Evolutionary conservation across 2,888 invertebrate species (phyloP).

Genomic region (Amphipyra berbera): DNA sequence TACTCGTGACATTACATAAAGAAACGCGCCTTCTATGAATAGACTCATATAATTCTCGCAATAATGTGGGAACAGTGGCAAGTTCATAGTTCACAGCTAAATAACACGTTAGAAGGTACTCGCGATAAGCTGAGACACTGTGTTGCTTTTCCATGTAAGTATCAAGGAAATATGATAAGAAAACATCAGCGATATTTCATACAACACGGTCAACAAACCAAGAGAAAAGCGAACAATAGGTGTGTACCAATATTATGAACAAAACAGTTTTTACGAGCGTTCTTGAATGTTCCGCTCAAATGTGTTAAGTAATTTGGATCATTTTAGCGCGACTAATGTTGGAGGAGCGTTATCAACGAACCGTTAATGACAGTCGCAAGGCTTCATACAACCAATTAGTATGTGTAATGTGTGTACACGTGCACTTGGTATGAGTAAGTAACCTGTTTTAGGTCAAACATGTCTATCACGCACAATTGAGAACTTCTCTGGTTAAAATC

Average conservation of each 20-base stretch:
- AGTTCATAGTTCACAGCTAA: conserved; percentile 47
- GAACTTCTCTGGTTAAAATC: background rate
- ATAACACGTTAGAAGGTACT: conserved; percentile 12
- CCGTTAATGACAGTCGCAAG: conserved; percentile 50
- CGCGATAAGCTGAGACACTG: conserved; percentile 16
- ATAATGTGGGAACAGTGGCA: conserved; percentile 24
- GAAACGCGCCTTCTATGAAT: conserved; percentile 15
- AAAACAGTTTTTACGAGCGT: conserved; percentile 10
- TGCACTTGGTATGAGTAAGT: conserved; percentile 23
- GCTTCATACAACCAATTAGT: conserved; percentile 53
- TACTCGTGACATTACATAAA: conserved; percentile 15
- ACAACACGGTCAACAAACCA: conserved; percentile 9
- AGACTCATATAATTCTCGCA: conserved; percentile 14
- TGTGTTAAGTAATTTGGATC: conserved; percentile 28
- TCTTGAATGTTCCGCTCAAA: conserved; percentile 14
- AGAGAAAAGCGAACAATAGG: conserved; percentile 12
- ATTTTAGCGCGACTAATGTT: conserved; percentile 36
- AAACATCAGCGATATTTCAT: conserved; percentile 9
- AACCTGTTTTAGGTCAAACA: conserved; percentile 17
- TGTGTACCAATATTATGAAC: background rate
- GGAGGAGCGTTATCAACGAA: conserved; percentile 36
- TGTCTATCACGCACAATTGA: conserved; percentile 19
- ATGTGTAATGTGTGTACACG: conserved; percentile 35
- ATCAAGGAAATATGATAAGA: conserved; percentile 16
- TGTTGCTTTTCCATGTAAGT: conserved; percentile 8